Percentiles rank a stretch among this genome's conserved stretches.
Evolutionary conservation across 2,113 vertebrate genomes (phyloP).

Genomic region (Nyctibius bracteatus): DNA sequence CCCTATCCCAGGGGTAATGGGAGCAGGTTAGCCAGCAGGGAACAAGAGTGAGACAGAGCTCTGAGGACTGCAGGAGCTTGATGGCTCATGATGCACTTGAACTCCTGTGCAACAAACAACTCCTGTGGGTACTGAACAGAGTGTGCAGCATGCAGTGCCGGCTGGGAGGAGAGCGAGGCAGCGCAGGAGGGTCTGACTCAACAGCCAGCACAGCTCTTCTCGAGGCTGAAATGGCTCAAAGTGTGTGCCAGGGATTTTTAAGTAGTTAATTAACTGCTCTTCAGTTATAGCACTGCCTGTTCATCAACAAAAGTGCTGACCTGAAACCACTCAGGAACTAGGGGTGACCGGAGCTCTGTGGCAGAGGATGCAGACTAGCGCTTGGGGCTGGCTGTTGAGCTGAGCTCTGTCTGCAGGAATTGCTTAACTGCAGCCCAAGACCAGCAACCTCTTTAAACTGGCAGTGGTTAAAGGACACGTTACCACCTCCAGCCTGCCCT

Average conservation of each 20-base stretch:
- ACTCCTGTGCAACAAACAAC: not conserved
- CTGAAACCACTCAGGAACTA: rapidly evolving
- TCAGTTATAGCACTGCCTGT: not conserved
- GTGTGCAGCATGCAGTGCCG: too few relatives aligned
- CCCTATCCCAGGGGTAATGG: not conserved
- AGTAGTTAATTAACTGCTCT: conserved; percentile 1
- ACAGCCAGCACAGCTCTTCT: not conserved
- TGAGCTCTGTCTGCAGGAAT: not conserved
- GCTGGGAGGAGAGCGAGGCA: not conserved
- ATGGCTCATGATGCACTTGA: not conserved
- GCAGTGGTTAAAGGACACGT: not conserved
- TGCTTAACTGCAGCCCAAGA: not conserved
- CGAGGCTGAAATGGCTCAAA: too few relatives aligned
- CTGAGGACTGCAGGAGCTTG: not conserved
- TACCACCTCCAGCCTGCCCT: not conserved
- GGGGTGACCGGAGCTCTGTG: not conserved
- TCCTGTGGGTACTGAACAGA: not conserved
- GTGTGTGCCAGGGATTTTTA: too few relatives aligned
- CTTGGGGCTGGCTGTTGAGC: not conserved
- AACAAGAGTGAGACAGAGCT: not conserved
- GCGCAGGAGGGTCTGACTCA: not conserved
- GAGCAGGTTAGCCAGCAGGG: not conserved
- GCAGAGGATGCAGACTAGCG: not conserved
- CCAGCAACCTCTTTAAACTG: not conserved
- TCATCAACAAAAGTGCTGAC: not conserved